These are phyloP conservation scores for Oxyteleia sp. DNA, from an alignment of 2,888 invertebrate genomes.

Conservation along the genomic window DNA sequence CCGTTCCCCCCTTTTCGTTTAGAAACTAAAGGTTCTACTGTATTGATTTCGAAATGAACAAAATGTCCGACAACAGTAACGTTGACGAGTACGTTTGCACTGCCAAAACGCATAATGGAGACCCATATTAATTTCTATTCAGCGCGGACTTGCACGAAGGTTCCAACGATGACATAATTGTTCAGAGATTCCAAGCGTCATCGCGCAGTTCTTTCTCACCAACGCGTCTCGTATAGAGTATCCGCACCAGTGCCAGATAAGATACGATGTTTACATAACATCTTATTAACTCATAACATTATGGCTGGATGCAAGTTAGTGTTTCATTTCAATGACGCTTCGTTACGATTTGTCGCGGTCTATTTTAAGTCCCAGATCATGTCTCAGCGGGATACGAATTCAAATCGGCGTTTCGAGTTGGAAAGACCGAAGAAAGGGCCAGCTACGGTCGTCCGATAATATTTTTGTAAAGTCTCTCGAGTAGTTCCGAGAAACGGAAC, in stretches of 20 bases:
- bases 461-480: conserved; percentile 15
- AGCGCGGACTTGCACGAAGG: neutral
- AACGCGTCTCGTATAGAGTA: conserved; percentile 35
- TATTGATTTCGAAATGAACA: too few species aligned
- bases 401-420: too few species aligned
- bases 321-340: conserved; percentile 62
- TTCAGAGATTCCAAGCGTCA: conserved; percentile 70
- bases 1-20: too few species aligned
- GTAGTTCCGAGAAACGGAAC: conserved; percentile 14
- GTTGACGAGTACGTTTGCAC: too few species aligned
- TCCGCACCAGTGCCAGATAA: conserved; percentile 74
- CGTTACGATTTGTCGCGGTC: neutral
- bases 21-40: too few species aligned
- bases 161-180: conserved; percentile 72
- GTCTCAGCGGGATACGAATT: too few species aligned
- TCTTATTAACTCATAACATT: conserved; percentile 72
- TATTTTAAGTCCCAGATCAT: too few species aligned
- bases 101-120: too few species aligned
- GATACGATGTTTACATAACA: conserved; percentile 78
- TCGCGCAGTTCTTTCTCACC: conserved; percentile 70
- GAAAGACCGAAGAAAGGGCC: conserved; percentile 1
- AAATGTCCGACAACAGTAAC: too few species aligned
- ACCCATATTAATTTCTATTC: too few species aligned
- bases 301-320: conserved; percentile 64
- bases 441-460: neutral